These are phyloP conservation scores for Drosophila affinis DNA, from an alignment of 2,888 invertebrate species.

Conservation along the genomic window DNA sequence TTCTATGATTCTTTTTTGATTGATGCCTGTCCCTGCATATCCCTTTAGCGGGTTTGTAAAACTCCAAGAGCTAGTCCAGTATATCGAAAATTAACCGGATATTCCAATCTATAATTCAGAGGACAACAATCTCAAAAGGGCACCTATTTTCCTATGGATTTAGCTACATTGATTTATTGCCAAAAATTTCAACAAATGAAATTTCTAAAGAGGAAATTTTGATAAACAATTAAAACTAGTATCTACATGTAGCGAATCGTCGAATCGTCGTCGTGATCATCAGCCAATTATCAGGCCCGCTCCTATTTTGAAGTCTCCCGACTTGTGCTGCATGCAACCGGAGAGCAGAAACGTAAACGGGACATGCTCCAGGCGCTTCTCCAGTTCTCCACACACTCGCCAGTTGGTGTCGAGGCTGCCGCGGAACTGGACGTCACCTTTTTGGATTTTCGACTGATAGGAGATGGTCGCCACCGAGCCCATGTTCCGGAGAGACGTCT, in stretches of 20 bases:
- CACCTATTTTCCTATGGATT: not conserved
- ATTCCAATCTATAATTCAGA: too few species aligned
- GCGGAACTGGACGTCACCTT: slow-evolving; percentile 96
- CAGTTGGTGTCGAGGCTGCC: slow-evolving; percentile 96
- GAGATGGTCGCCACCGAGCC: slow-evolving; percentile 90
- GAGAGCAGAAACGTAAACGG: slow-evolving; percentile 97
- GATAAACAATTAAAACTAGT: too few species aligned
- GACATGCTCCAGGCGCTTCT: slow-evolving; percentile 95
- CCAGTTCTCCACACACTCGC: slow-evolving; percentile 91
- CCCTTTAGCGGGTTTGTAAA: too few species aligned
- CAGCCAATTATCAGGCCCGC: slow-evolving; percentile 95
- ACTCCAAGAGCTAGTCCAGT: too few species aligned
- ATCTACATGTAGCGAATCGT: too few species aligned
- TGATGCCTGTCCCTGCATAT: too few species aligned
- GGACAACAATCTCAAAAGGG: too few species aligned
- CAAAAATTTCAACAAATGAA: too few species aligned
- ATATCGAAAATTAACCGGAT: too few species aligned
- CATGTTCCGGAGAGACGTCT: slow-evolving; percentile 94
- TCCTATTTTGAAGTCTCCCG: slow-evolving; percentile 95
- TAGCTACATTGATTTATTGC: not conserved
- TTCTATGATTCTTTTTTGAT: too few species aligned
- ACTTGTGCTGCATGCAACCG: slow-evolving; percentile 95
- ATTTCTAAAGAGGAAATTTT: too few species aligned
- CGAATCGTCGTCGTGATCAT: too few species aligned
- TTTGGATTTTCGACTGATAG: slow-evolving; percentile 97